phyloP scores from a whole-genome alignment of 1,140 invertebrate species.

The Drosophila equinoxialis region DNA sequence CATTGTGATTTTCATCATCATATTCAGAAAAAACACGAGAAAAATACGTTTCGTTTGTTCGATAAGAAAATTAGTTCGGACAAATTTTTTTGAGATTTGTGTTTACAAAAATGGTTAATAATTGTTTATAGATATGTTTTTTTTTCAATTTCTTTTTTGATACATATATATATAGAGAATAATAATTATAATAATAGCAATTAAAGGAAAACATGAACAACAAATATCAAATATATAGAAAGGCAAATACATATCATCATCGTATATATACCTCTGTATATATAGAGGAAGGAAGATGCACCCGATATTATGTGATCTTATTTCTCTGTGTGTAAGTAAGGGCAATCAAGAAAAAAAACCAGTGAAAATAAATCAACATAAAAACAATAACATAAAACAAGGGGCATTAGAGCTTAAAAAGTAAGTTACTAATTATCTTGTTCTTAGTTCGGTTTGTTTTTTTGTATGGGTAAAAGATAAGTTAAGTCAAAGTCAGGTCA shows the following conservation, averaged over 20 bases:
- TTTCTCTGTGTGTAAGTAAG: slow-evolving; percentile 26
- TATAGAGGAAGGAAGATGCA: slow-evolving; percentile 44
- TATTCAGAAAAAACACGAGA: slow-evolving; percentile 83
- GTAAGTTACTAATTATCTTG: slow-evolving; percentile 8
- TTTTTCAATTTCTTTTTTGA: too few relatives aligned
- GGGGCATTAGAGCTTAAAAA: not conserved
- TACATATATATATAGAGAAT: slow-evolving; percentile 24
- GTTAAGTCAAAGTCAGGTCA: not conserved
- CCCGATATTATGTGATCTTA: slow-evolving; percentile 38
- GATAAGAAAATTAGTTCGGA: slow-evolving; percentile 84
- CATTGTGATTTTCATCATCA: slow-evolving; percentile 82
- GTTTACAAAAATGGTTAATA: slow-evolving; percentile 78
- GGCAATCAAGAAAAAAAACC: slow-evolving; percentile 27
- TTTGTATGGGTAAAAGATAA: not conserved
- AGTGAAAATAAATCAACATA: slow-evolving; percentile 28
- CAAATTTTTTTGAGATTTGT: slow-evolving; percentile 77
- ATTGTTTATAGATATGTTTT: slow-evolving; percentile 42
- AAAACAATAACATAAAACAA: slow-evolving; percentile 25
- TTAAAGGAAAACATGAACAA: slow-evolving; percentile 70
- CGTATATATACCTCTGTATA: slow-evolving; percentile 49
- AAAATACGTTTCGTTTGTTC: slow-evolving; percentile 84
- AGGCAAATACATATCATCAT: slow-evolving; percentile 51
- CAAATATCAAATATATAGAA: slow-evolving; percentile 62
- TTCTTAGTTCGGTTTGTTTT: not conserved
- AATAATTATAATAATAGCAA: not conserved